Evolutionary conservation across 2,888 invertebrate species (phyloP).

Genomic region (Neoaliturus tenellus): DNA sequence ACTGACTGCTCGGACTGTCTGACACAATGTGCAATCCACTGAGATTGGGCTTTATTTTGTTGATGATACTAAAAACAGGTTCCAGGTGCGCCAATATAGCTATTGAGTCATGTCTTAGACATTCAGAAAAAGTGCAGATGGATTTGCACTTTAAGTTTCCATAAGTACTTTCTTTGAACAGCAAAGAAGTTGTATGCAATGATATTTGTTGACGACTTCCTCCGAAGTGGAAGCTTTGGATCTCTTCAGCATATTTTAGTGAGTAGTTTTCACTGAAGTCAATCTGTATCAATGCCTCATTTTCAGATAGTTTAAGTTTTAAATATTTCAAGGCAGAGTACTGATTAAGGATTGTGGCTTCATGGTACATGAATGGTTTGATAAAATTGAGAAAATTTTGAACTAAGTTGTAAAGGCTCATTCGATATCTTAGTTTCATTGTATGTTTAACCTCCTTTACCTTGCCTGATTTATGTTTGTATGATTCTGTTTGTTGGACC

Average conservation of each 20-base stretch:
- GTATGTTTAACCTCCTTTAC: no score
- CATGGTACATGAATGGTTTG: conserved; percentile 20
- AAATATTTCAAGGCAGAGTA: conserved; percentile 11
- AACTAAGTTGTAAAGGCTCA: no score
- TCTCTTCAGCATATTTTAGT: no score
- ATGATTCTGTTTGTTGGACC: not conserved
- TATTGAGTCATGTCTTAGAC: conserved; percentile 5
- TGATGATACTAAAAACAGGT: conserved; percentile 10
- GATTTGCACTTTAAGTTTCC: conserved; percentile 12
- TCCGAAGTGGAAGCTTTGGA: conserved; percentile 42
- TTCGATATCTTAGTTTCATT: no score
- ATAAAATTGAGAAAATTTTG: not conserved
- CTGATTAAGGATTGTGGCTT: conserved; percentile 41
- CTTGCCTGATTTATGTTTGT: no score
- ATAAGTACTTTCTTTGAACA: conserved; percentile 38
- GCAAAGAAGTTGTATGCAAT: conserved; percentile 15
- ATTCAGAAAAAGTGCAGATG: conserved; percentile 30
- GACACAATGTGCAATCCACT: conserved; percentile 56
- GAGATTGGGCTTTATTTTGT: not conserved
- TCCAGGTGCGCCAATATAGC: conserved; percentile 18
- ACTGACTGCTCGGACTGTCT: conserved; percentile 30
- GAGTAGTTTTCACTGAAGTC: not conserved
- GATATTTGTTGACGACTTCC: conserved; percentile 25
- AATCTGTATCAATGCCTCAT: no score
- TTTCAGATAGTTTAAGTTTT: conserved; percentile 4